Base-by-base conservation (phyloP, 1,140 invertebrate genomes). In the Pinna nobilis region DNA sequence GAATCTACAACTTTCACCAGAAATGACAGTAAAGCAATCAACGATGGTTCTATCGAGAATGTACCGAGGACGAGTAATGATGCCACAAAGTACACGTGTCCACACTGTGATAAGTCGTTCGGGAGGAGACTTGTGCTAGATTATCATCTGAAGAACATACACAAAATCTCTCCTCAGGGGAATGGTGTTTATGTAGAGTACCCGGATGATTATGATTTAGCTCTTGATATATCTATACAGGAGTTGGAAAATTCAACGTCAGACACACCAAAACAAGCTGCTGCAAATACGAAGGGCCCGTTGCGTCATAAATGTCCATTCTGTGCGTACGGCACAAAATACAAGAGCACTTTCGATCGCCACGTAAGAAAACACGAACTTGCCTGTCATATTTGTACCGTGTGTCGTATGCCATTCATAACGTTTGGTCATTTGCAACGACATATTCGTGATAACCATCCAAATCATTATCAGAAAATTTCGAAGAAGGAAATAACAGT, bases 341-440 rank as follows among this genome's bases (percentile, higher is more conserved):
- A 78, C 59, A 78, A 78, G 60, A 78, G 77, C 39, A 78, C 77
- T 15, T 68, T 66, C 32, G 77, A 78, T 25, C 72, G 77, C 11
- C 77, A 78, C 33, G 69, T 78, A 4, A 70, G 68, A 28, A 78
- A 78, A 50, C 77, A 78, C 18, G 69, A 70, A 11, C 63, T 75
- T 9, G 72, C 65, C 32, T 75, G 72, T 55, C 72, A 75, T 39
- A 70, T 68, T 9, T 78, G 77, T 50, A 60, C 71, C 51, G 67
- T 78, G n/a, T 78, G 77, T 41, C 39, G 69, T 13, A 78, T 78
- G 77, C 77, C 77, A 13, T 78, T 78, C 50, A 78, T 74, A 6
- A 74, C 72, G 20, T 71, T 72, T 35, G 77, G 77, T 13, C 73
- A 78, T 37, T 57, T 78, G 33, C 59, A 71, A 32, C 68, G 71